Percentiles rank a stretch among this genome's conserved stretches.
Evolutionary conservation across 2,888 invertebrate species (phyloP).

Genomic region (Rhyacophila evoluta): DNA sequence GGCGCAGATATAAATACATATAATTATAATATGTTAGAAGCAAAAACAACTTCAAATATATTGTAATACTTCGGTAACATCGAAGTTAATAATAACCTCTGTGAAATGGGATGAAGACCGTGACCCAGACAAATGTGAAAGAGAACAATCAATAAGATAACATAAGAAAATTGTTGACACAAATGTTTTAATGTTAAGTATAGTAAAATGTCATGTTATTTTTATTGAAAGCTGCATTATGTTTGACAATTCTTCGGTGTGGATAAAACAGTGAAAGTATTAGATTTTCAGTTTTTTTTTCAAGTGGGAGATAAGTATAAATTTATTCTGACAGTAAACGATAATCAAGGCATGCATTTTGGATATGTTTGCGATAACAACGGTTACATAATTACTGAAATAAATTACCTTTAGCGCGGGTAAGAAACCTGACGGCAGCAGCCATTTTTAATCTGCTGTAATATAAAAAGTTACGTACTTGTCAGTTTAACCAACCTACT

Average conservation of each 20-base stretch:
- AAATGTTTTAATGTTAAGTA: not conserved
- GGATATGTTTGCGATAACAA: not conserved
- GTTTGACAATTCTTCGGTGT: not conserved
- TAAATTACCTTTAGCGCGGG: constrained; percentile 59
- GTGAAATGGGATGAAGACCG: constrained; percentile 36
- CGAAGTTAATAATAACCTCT: constrained; percentile 51
- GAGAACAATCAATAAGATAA: not conserved
- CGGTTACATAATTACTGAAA: constrained; percentile 25
- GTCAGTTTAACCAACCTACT: not conserved
- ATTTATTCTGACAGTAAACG: too few relatives aligned
- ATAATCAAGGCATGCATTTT: too few relatives aligned
- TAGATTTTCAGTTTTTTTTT: not conserved
- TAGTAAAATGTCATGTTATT: not conserved
- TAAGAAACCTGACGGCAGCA: constrained; percentile 60
- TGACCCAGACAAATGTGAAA: constrained; percentile 49
- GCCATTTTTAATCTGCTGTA: constrained; percentile 57
- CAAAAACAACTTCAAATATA: not conserved
- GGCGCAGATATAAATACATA: constrained; percentile 42
- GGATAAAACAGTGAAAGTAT: not conserved
- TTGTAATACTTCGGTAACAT: constrained; percentile 32
- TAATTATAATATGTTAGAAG: not conserved
- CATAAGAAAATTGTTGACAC: not conserved
- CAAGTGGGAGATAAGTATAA: too few relatives aligned
- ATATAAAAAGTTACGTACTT: constrained; percentile 15
- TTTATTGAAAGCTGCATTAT: not conserved